Evolutionary conservation across 1,140 invertebrate genomes (phyloP), one percentile per base, ranked within the genome.

Genomic region (Drosophila equinoxialis): DNA sequence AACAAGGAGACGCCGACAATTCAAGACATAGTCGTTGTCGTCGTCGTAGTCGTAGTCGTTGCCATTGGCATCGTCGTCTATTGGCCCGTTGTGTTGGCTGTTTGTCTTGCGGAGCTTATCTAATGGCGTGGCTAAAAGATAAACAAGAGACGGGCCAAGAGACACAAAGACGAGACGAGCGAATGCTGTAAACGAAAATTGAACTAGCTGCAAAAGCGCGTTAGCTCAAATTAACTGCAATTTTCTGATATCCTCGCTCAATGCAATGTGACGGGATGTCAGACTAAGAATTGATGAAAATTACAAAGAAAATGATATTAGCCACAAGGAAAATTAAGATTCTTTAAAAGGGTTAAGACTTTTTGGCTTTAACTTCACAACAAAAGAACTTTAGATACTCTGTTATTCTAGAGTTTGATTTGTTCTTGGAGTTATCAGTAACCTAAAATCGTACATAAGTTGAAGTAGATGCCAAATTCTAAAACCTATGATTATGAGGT

Each of bases 191-290:
- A 42, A 35, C 66, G 37, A 54, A 35, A 61, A 85, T 75, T 75
- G 74, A 73, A 41, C 79, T 66, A 81, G 69, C 68, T 87, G 26
- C 37, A 39, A 63, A 77, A 79, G 79, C 83, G 83, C 79, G 83
- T 86, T 86, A 83, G 77, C 80, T 87, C 79, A 86, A 87, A 86
- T 86, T 86, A 87, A 86, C 79, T 83, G 83, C 76, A 85, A 81
- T 85, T 85, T 74, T 72, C 74, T 79, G 83, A 86, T 86, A 77
- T 54, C 45, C 51, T 41, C 74, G 57, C 68, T 48, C 68, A 63
- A 35, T 48, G 66, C 62, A 59, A 30, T 70, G 41, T 11, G 45
- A 51, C 7, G 60, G 60, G 26, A 55, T 64, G 17, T 59, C 37
- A n/a, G 41, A 58, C 39, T 55, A 41, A n/a, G 39, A n/a, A 51